Conservation (phyloP, 1,140 invertebrate genomes). For the Zophobas atratus region DNA sequence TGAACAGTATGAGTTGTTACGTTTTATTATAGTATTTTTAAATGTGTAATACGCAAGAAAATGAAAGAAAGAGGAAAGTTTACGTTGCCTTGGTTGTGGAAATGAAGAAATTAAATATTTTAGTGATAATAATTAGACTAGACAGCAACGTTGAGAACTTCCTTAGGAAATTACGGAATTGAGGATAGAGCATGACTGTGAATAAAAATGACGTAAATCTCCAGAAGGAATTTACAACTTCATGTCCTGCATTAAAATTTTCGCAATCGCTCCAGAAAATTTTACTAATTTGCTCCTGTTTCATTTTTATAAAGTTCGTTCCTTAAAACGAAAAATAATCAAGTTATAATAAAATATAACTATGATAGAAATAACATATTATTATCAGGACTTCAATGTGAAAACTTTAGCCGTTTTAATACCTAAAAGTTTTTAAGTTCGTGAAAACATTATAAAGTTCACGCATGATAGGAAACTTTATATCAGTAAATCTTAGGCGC, state of each 20-base stretch:
- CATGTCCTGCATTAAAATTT: constrained; percentile 26
- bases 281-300: constrained; percentile 24
- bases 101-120: constrained; percentile 25
- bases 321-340: constrained; percentile 24
- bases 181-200: constrained; percentile 16
- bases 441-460: constrained; percentile 50
- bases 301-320: constrained; percentile 3
- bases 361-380: constrained; percentile 41
- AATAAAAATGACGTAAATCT: constrained; percentile 35
- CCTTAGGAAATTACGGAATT: constrained; percentile 23
- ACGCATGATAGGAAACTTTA: constrained; percentile 49
- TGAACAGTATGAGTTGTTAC: constrained; percentile 26
- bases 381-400: constrained; percentile 43
- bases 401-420: constrained; percentile 47
- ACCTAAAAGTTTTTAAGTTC: constrained; percentile 46
- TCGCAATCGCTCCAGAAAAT: neutral
- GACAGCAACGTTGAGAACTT: constrained; percentile 18
- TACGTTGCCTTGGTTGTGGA: neutral
- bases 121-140: constrained; percentile 32
- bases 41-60: constrained; percentile 27
- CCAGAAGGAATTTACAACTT: constrained; percentile 34
- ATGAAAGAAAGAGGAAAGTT: neutral
- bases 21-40: constrained; percentile 33
- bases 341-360: constrained; percentile 35
- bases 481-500: constrained; percentile 48